Conservation (phyloP, 2,888 invertebrate species). For the Liposcelis brunnea region DNA sequence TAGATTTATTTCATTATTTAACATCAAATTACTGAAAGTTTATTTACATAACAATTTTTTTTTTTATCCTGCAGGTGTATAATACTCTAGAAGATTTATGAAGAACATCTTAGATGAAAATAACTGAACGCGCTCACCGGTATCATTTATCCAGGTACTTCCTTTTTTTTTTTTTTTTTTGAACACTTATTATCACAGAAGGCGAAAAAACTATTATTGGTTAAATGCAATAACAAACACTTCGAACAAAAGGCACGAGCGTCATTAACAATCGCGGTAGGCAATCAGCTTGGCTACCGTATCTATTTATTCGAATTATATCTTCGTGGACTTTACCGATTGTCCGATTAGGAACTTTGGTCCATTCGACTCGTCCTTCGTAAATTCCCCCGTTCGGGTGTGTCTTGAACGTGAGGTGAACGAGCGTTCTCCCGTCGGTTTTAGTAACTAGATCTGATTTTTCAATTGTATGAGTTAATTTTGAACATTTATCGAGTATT, state of each 20-base stretch:
- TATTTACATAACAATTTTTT: no score
- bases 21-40: no score
- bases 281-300: constrained; percentile 17
- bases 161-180: no score
- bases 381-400: constrained; percentile 11
- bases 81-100: no score
- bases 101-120: no score
- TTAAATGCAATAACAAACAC: constrained; percentile 16
- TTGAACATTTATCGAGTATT: constrained; percentile 1
- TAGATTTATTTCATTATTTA: no score
- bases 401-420: constrained; percentile 12
- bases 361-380: constrained; percentile 11
- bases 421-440: constrained; percentile 11
- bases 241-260: constrained; percentile 14
- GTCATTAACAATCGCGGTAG: constrained; percentile 13
- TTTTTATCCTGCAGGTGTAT: no score
- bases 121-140: no score
- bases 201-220: background rate
- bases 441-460: constrained; percentile 12
- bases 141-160: no score
- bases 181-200: no score
- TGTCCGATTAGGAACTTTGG: background rate
- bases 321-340: constrained; percentile 12
- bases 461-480: constrained; percentile 1
- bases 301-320: constrained; percentile 16